Evolutionary conservation across 2,113 vertebrate genomes (phyloP).

Genomic region (Apteryx owenii): DNA sequence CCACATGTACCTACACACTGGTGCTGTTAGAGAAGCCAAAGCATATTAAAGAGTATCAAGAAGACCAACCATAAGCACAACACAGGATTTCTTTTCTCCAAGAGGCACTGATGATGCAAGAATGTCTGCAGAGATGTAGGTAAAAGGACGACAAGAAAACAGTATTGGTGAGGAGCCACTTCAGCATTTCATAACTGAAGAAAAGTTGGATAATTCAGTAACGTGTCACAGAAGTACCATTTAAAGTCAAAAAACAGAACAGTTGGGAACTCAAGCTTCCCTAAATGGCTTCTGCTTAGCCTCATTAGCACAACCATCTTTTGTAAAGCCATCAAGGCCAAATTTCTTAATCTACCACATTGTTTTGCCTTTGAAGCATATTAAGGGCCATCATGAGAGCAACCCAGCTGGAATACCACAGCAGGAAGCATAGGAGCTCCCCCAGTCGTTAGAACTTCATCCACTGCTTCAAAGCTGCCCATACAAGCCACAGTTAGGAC

Average conservation of each 20-base stretch:
- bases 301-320: not conserved
- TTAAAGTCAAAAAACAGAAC: not conserved
- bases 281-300: not conserved
- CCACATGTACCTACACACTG: not conserved
- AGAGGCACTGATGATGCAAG: not conserved
- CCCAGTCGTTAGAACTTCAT: not conserved
- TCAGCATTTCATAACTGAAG: not conserved
- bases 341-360: not conserved
- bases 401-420: not conserved
- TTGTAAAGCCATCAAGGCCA: not conserved
- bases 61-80: accelerated
- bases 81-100: not conserved
- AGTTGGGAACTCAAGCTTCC: not conserved
- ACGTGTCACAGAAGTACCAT: not conserved
- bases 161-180: not conserved
- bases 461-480: not conserved
- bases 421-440: not conserved
- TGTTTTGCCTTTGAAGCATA: not conserved
- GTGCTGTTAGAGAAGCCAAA: not conserved
- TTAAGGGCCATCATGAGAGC: not conserved
- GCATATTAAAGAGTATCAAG: not conserved
- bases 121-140: not conserved
- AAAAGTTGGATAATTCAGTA: not conserved
- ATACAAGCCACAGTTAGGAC: not conserved
- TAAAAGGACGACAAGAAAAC: not conserved